Evolutionary conservation across 2,797 vertebrate species (phyloP).

Genomic region (Chelonia mydas): DNA sequence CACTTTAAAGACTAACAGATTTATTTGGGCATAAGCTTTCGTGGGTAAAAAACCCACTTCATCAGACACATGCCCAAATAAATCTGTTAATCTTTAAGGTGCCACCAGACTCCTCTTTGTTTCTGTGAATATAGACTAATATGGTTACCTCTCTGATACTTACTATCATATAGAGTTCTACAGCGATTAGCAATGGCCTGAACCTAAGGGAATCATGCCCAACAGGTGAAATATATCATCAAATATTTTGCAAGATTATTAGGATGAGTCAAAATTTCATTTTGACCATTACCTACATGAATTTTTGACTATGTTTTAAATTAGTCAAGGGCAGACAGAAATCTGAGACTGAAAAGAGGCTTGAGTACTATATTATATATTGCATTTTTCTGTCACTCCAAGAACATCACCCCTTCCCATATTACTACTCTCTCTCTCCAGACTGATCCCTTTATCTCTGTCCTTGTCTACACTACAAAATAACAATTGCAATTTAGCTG

Average conservation of each 20-base stretch:
- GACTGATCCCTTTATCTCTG: neutral
- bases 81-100: no score
- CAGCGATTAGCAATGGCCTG: neutral
- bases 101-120: no score
- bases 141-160: no score
- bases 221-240: neutral
- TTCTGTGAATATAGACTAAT: no score
- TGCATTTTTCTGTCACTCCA: no score
- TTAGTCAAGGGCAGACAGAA: neutral
- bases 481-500: neutral
- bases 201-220: neutral
- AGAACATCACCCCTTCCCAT: no score
- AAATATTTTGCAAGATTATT: neutral
- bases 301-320: neutral
- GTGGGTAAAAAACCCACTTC: no score
- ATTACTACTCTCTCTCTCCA: neutral
- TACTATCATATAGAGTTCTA: neutral
- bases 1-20: no score
- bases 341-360: neutral
- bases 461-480: neutral
- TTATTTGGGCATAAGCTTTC: no score
- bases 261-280: neutral
- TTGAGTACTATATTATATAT: neutral
- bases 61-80: no score
- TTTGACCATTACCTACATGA: neutral